These are phyloP conservation scores for Brachionus paranguensis DNA, from an alignment of 1,140 invertebrate genomes.

Conservation along the genomic window DNA sequence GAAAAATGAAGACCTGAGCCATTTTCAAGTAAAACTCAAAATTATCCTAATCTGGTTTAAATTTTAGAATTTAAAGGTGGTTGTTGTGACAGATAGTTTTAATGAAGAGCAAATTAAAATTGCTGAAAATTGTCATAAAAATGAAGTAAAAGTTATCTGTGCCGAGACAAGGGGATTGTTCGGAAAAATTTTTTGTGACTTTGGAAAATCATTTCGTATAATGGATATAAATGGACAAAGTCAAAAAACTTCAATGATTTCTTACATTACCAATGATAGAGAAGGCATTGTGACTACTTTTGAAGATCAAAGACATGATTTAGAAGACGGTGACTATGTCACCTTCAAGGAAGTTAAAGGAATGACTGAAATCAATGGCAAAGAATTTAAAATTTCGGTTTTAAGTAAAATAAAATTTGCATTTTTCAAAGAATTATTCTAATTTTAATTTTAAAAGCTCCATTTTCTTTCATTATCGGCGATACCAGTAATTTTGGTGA, in stretches of 20 bases:
- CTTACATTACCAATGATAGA: slow-evolving; percentile 67
- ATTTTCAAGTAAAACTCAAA: slow-evolving; percentile 72
- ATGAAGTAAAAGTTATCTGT: slow-evolving; percentile 77
- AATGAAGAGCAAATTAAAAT: slow-evolving; percentile 72
- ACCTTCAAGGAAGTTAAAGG: slow-evolving; percentile 88
- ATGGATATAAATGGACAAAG: slow-evolving; percentile 81
- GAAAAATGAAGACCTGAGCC: slow-evolving; percentile 60
- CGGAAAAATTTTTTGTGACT: slow-evolving; percentile 87
- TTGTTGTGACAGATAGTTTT: slow-evolving; percentile 78
- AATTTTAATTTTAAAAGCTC: slow-evolving; percentile 59
- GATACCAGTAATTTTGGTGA: slow-evolving; percentile 67
- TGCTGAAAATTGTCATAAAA: slow-evolving; percentile 70
- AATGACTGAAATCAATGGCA: slow-evolving; percentile 86
- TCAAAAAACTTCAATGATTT: slow-evolving; percentile 62
- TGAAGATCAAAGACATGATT: slow-evolving; percentile 58
- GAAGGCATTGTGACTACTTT: slow-evolving; percentile 63
- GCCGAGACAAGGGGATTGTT: slow-evolving; percentile 85
- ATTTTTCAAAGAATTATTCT: not conserved
- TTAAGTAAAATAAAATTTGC: slow-evolving; percentile 47
- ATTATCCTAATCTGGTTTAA: not conserved
- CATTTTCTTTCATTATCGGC: slow-evolving; percentile 92
- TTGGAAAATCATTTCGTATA: slow-evolving; percentile 79
- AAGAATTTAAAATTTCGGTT: slow-evolving; percentile 73
- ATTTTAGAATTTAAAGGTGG: slow-evolving; percentile 61
- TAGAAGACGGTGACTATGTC: slow-evolving; percentile 86